These are phyloP conservation scores for Brachyistius frenatus DNA, from an alignment of 2,113 vertebrate species.

Conservation along the genomic window DNA sequence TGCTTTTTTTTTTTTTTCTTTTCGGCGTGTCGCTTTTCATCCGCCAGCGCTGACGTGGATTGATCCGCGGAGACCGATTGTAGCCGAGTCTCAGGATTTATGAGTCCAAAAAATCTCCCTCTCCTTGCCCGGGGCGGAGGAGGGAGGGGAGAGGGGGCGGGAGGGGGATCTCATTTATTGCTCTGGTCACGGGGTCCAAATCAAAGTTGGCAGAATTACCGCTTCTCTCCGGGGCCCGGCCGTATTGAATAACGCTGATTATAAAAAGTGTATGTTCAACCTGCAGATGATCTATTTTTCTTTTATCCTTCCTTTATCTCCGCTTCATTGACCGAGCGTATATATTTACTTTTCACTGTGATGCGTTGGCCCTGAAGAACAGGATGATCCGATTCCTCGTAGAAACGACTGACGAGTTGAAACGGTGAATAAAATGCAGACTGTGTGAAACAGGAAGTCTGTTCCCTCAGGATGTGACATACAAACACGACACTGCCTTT, in stretches of 20 bases:
- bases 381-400: neutral
- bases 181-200: conserved; percentile 22
- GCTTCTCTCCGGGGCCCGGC: neutral
- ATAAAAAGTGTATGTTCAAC: conserved; percentile 20
- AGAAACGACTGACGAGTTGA: neutral
- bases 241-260: neutral
- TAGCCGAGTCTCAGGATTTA: conserved; percentile 15
- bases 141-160: no score
- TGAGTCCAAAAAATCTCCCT: conserved; percentile 4
- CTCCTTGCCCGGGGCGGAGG: conserved; percentile 6
- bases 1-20: neutral
- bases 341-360: conserved; percentile 10
- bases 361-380: conserved; percentile 11
- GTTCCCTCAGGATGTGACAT: neutral
- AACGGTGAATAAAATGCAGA: neutral
- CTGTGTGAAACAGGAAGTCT: neutral
- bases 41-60: neutral
- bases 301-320: conserved; percentile 3
- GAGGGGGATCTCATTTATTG: conserved; percentile 31
- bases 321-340: conserved; percentile 7
- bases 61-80: conserved; percentile 8
- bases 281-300: conserved; percentile 4
- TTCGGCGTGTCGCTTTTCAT: neutral
- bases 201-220: conserved; percentile 33
- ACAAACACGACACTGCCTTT: neutral